phyloP scores from a whole-genome alignment of 2,797 vertebrate genomes.

The Malacoctenus gilli region DNA sequence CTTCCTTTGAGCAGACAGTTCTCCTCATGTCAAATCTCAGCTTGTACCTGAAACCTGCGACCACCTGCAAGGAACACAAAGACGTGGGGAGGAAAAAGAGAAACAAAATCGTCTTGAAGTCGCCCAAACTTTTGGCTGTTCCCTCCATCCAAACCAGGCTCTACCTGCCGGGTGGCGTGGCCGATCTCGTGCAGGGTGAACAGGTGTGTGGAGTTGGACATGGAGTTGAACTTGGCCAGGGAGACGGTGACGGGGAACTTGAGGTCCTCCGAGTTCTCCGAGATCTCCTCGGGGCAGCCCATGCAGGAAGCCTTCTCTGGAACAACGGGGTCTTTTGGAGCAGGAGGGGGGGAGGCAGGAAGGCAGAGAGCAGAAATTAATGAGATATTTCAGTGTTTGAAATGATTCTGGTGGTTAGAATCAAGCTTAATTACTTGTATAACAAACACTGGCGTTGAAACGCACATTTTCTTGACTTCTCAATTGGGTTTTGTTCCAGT shows the following conservation, averaged over 20 bases:
- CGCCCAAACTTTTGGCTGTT: no score
- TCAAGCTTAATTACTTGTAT: no score
- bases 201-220: slow-evolving; percentile 68
- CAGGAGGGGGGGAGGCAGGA: not conserved
- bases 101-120: no score
- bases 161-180: slow-evolving; percentile 79
- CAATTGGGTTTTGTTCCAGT: no score
- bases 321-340: slow-evolving; percentile 62
- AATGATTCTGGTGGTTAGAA: no score
- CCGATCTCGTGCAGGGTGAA: slow-evolving; percentile 67
- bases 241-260: slow-evolving; percentile 72
- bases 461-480: no score
- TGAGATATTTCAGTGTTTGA: no score
- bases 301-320: slow-evolving; percentile 60
- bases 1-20: slow-evolving; percentile 84
- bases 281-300: slow-evolving; percentile 81
- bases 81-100: not conserved
- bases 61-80: slow-evolving; percentile 84
- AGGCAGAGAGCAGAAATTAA: no score
- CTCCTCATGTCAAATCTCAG: slow-evolving; percentile 82
- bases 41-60: slow-evolving; percentile 84
- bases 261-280: slow-evolving; percentile 71
- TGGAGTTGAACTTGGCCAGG: slow-evolving; percentile 80
- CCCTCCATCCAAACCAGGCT: no score
- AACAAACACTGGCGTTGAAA: no score